phyloP scores from a whole-genome alignment of 2,797 vertebrate species.

The Percopsis omiscomaycus region DNA sequence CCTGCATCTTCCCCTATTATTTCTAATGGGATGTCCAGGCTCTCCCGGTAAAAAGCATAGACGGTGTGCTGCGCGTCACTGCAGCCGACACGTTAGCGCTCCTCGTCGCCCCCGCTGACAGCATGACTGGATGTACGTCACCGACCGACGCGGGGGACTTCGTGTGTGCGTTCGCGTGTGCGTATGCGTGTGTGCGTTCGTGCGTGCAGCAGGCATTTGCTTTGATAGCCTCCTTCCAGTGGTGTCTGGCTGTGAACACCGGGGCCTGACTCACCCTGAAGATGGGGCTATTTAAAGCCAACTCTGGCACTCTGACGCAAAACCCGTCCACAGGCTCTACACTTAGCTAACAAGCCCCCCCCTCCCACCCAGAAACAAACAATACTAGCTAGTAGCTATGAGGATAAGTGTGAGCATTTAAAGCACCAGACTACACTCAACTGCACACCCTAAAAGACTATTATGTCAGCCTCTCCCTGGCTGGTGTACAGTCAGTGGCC shows the following conservation, averaged over 20 bases:
- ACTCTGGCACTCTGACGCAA: slow-evolving; percentile 71
- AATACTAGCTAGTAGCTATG: slow-evolving; percentile 36
- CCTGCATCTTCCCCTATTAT: slow-evolving; percentile 1
- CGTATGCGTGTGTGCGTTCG: slow-evolving; percentile 11
- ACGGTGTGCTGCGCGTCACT: slow-evolving; percentile 13
- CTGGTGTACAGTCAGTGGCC: slow-evolving; percentile 16
- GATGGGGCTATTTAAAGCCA: slow-evolving; percentile 74
- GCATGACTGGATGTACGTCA: slow-evolving; percentile 49
- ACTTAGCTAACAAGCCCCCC: slow-evolving; percentile 53
- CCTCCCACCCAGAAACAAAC: slow-evolving; percentile 56
- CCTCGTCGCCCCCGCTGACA: slow-evolving; percentile 23
- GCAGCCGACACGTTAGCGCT: slow-evolving; percentile 13
- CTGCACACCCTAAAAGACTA: slow-evolving; percentile 28
- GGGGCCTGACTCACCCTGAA: slow-evolving; percentile 68
- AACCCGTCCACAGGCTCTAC: slow-evolving; percentile 58
- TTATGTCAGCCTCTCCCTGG: slow-evolving; percentile 40
- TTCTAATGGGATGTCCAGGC: slow-evolving; percentile 5
- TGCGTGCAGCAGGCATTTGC: slow-evolving; percentile 27
- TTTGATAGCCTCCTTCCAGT: slow-evolving; percentile 56
- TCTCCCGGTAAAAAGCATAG: not conserved
- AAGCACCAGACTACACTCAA: slow-evolving; percentile 11
- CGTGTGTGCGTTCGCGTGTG: slow-evolving; percentile 12
- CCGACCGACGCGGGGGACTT: slow-evolving; percentile 20
- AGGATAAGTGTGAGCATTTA: slow-evolving; percentile 21
- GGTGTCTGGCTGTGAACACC: slow-evolving; percentile 59